A percentile compares a stretch with the other conserved stretches of the same genome.
Evolutionary conservation across 2,797 vertebrate species (phyloP).

Genomic region (Cyclopterus lumpus): DNA sequence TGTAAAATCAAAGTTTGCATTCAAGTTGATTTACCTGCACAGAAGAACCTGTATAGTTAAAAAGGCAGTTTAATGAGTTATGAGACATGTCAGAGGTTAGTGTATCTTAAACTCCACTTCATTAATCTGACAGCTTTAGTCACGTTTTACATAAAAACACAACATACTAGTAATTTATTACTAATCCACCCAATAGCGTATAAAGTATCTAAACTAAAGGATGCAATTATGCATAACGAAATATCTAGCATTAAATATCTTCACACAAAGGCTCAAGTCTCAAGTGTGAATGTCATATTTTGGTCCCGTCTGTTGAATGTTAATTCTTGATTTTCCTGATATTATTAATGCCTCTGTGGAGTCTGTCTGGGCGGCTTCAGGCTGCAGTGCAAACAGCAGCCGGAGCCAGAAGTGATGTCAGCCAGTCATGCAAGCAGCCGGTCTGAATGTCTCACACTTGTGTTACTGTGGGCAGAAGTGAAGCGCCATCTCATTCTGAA

Average conservation of each 20-base stretch:
- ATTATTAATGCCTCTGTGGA: slow-evolving; percentile 23
- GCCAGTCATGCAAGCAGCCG: slow-evolving; percentile 51
- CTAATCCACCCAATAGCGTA: background rate
- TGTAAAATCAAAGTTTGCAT: background rate
- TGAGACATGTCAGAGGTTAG: background rate
- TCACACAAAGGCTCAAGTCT: background rate
- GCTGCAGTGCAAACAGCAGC: slow-evolving; percentile 70
- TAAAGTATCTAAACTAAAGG: background rate
- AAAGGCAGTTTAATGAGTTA: background rate
- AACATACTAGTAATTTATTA: background rate
- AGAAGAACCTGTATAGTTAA: background rate
- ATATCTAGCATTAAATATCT: background rate
- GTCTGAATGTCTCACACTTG: slow-evolving; percentile 67
- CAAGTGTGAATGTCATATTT: background rate
- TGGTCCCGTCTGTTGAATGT: background rate
- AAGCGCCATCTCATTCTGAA: slow-evolving; percentile 38
- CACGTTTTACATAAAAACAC: background rate
- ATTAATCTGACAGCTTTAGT: background rate
- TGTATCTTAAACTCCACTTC: background rate
- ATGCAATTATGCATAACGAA: background rate
- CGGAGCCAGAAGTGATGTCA: slow-evolving; percentile 76
- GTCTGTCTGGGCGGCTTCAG: slow-evolving; percentile 57
- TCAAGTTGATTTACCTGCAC: background rate
- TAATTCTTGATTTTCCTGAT: slow-evolving; percentile 37
- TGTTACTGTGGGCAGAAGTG: slow-evolving; percentile 75